Conservation (phyloP, 2,888 invertebrate genomes). For the Lochmaea capreae region DNA sequence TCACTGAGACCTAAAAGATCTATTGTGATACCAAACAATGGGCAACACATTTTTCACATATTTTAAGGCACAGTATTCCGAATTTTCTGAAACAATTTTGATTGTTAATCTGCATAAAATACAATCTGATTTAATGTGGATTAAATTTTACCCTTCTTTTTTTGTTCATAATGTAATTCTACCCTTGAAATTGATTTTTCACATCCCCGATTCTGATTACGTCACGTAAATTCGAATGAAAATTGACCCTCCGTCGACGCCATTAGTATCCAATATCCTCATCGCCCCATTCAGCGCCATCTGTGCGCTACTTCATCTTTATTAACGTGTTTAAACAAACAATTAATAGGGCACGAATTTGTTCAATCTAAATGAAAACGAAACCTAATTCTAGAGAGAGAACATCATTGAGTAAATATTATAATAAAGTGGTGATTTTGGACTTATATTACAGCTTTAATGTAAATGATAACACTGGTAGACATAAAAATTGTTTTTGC, state of each 20-base stretch:
- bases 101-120: not conserved
- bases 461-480: too few relatives aligned
- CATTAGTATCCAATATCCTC: constrained; percentile 11
- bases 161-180: constrained; percentile 17
- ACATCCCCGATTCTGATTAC: constrained; percentile 14
- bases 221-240: constrained; percentile 18
- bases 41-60: too few relatives aligned
- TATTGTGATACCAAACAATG: too few relatives aligned
- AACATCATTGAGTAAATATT: constrained; percentile 26
- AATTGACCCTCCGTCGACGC: constrained; percentile 19
- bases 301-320: constrained; percentile 24
- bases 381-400: constrained; percentile 33
- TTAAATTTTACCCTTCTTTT: constrained; percentile 11
- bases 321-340: constrained; percentile 41
- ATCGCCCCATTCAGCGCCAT: constrained; percentile 16
- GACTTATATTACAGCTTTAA: not conserved
- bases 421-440: constrained; percentile 6
- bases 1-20: too few relatives aligned
- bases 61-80: too few relatives aligned
- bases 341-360: constrained; percentile 41
- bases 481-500: too few relatives aligned
- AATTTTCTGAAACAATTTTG: not conserved
- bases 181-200: constrained; percentile 18
- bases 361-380: constrained; percentile 39
- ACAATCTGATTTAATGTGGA: not conserved